These are phyloP conservation scores for Leucophenga varia DNA, from an alignment of 1,140 invertebrate genomes.

Conservation along the genomic window DNA sequence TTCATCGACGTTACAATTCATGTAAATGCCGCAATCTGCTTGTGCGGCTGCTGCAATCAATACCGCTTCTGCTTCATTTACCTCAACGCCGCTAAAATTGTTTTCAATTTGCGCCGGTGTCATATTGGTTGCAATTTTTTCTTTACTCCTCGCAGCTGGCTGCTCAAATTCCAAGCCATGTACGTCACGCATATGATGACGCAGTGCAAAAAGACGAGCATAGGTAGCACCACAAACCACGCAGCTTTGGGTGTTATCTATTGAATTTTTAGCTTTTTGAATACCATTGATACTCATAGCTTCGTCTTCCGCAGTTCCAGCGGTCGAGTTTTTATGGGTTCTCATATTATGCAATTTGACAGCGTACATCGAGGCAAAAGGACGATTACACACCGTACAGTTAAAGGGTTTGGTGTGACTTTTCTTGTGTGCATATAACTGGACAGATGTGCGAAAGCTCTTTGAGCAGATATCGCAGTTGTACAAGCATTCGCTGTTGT, in stretches of 20 bases:
- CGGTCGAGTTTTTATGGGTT: conserved; percentile 68
- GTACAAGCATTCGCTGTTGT: conserved; percentile 70
- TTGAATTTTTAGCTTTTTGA: conserved; percentile 56
- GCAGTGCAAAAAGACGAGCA: conserved; percentile 69
- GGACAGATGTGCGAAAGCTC: conserved; percentile 73
- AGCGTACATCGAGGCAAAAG: conserved; percentile 72
- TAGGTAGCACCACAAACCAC: conserved; percentile 73
- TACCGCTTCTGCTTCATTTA: conserved; percentile 33
- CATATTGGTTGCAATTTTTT: conserved; percentile 3
- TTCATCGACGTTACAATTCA: conserved; percentile 21
- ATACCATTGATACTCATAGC: too few relatives aligned
- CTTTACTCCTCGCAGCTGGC: too few relatives aligned
- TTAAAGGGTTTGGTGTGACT: conserved; percentile 76
- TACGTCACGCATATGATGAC: conserved; percentile 68
- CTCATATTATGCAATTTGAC: conserved; percentile 71
- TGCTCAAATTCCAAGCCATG: conserved; percentile 53
- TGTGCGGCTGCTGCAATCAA: conserved; percentile 37
- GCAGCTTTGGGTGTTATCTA: conserved; percentile 67
- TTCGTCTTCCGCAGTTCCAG: too few relatives aligned
- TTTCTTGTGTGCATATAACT: conserved; percentile 74
- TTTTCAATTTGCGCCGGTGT: neutral
- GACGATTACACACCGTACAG: conserved; percentile 71
- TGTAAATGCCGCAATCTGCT: conserved; percentile 24
- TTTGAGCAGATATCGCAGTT: conserved; percentile 73
- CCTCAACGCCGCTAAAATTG: neutral